Evolutionary conservation across 92 coral and sea anemone species (phyloP).

Genomic region (Palythoa heliodiscus): DNA sequence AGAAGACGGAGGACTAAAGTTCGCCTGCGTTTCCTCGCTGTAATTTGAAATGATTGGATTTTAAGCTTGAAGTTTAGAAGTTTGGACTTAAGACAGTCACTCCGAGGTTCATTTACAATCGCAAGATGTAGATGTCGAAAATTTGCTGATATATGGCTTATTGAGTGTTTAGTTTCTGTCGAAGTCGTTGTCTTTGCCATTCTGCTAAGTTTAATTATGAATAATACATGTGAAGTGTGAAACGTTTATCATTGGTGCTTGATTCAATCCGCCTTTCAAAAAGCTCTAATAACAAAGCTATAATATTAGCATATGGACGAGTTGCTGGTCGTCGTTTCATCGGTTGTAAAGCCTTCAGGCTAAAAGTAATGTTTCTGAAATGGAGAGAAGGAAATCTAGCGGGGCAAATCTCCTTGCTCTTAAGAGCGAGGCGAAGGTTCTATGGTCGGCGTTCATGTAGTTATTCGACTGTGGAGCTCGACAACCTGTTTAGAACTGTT

Average conservation of each 20-base stretch:
- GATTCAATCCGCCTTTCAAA: constrained; percentile 32
- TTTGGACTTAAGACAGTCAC: neutral
- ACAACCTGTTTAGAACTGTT: constrained; percentile 37
- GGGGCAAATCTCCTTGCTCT: constrained; percentile 35
- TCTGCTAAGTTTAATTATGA: constrained; percentile 27
- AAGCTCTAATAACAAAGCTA: constrained; percentile 26
- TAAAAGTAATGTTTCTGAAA: constrained; percentile 17
- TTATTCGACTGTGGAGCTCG: constrained; percentile 18
- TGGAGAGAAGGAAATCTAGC: constrained; percentile 23
- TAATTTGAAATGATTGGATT: neutral
- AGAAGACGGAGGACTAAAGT: no score
- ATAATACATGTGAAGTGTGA: constrained; percentile 13
- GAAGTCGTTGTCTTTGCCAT: neutral
- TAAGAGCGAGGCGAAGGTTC: constrained; percentile 31
- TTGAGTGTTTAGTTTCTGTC: constrained; percentile 21
- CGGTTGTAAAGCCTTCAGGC: constrained; percentile 1
- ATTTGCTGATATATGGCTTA: neutral
- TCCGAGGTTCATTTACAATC: neutral
- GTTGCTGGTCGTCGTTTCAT: neutral
- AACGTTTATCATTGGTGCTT: constrained; percentile 24
- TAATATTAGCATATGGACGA: neutral
- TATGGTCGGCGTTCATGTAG: constrained; percentile 23
- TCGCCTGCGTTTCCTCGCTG: neutral
- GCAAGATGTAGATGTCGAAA: neutral
- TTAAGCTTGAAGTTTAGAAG: neutral